These are phyloP conservation scores for Oxystoma pomonae DNA, from an alignment of 2,888 invertebrate species.

Conservation along the genomic window DNA sequence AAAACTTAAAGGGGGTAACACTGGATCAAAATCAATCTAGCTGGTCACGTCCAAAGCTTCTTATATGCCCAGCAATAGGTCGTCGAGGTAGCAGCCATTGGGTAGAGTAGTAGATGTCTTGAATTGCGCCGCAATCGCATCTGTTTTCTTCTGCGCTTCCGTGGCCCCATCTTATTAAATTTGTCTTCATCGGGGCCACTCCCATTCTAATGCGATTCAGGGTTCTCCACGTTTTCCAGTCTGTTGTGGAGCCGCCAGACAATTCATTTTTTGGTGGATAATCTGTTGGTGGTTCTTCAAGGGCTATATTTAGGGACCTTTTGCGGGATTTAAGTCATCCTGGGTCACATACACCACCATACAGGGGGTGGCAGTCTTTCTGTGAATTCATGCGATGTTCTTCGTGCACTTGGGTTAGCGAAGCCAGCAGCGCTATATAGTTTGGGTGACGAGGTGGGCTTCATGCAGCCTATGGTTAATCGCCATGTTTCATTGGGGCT, in stretches of 20 bases:
- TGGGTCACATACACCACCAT: background rate
- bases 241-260: too few species aligned
- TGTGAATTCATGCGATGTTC: background rate
- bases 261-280: too few species aligned
- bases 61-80: background rate
- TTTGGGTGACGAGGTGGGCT: background rate
- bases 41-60: conserved; percentile 1
- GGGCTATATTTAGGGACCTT: background rate
- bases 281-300: conserved; percentile 1
- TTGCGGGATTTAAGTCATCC: conserved; percentile 1
- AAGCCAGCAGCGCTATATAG: background rate
- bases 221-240: too few species aligned
- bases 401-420: background rate
- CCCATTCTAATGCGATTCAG: too few species aligned
- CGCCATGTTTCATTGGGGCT: background rate
- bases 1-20: too few species aligned
- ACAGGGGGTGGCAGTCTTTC: background rate
- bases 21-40: too few species aligned
- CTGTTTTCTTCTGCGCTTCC: background rate
- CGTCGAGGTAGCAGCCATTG: conserved; percentile 1
- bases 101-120: background rate
- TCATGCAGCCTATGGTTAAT: background rate
- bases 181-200: background rate
- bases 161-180: conserved; percentile 1
- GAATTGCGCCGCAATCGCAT: conserved; percentile 1